phyloP scores from a whole-genome alignment of 2,888 invertebrate genomes.

The Sceliomorpha sp. region DNA sequence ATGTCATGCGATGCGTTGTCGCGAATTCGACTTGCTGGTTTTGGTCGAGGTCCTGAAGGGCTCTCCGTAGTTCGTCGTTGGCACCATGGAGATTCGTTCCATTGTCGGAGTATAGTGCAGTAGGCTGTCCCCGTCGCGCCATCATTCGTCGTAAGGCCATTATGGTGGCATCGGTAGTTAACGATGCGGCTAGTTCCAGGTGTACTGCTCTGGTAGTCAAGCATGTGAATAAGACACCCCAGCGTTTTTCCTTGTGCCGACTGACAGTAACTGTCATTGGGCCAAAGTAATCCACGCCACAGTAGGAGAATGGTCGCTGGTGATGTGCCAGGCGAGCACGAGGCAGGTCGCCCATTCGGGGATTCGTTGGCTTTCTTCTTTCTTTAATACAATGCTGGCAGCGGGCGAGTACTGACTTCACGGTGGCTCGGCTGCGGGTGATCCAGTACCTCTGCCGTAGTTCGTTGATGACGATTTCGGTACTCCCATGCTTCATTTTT shows the following conservation, averaged over 20 bases:
- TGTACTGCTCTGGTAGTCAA: conserved; percentile 53
- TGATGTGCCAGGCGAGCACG: conserved; percentile 7
- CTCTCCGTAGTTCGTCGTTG: no score
- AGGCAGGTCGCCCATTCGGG: conserved; percentile 10
- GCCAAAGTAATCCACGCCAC: conserved; percentile 33
- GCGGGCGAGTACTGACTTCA: conserved; percentile 12
- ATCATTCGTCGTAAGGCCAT: conserved; percentile 44
- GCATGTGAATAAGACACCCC: conserved; percentile 56
- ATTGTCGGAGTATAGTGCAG: conserved; percentile 48
- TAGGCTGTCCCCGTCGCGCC: conserved; percentile 2
- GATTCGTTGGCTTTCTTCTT: conserved; percentile 16
- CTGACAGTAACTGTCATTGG: conserved; percentile 52
- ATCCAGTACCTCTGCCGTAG: conserved; percentile 13
- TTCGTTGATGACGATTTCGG: conserved; percentile 12
- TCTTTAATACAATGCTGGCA: conserved; percentile 22
- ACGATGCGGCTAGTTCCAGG: conserved; percentile 25
- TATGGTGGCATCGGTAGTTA: conserved; percentile 41
- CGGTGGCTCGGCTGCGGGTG: conserved; percentile 2
- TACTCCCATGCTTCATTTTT: background rate
- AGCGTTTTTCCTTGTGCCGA: conserved; percentile 52
- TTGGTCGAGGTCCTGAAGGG: no score
- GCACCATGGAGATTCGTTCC: no score
- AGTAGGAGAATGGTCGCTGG: conserved; percentile 3
- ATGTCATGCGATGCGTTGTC: no score
- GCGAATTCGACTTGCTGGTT: no score